Evolutionary conservation across 2,113 vertebrate genomes (phyloP), one percentile per base, ranked within the genome.

Genomic region (Eidolon helvum): DNA sequence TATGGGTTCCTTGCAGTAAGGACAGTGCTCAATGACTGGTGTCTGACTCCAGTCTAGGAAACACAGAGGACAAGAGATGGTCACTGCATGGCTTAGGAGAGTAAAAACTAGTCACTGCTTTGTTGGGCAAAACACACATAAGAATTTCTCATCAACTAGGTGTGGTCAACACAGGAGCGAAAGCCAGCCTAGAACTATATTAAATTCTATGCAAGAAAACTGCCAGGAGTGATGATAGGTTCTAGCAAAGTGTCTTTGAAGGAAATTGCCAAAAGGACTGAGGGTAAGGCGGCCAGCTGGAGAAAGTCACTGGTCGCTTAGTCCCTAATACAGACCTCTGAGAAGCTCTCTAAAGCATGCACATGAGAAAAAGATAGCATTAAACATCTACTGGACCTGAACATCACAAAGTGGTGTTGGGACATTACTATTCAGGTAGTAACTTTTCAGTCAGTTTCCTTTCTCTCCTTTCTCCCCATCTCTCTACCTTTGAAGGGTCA

Each of bases 1-100:
- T 24, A 11, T 15, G 3, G 8, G 22, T 57, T 4, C 0, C n/a
- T 1, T 38, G 18, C 1, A 28, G 15, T 57, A 55, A 74, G 69
- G 16, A 78, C n/a, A 63, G 10, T 28, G 4, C 26, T 40, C 11
- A 59, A 8, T 9, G 40, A 35, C 87, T 75, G 1, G 16, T 16
- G 16, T 57, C 45, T 5, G 24, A n/a, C 6, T 95, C 18, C 4
- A 72, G 43, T 35, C 30, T 19, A 74, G 4, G 12, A 88, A 95
- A 77, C 10, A 1, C 26, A 72, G 35, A 68, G n/a, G 16, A 93
- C n/a, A 35, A 75, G 24, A 69, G 43, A 45, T 0, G 0, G 61
- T 10, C 30, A 2, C 2, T 55, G 30, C 7, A 28, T 2, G 40
- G 26, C 19, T 82, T 66, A 16, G 30, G 9, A 80, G 28, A 71